phyloP scores from a whole-genome alignment of 2,888 invertebrate species.

The Parnassius apollo region DNA sequence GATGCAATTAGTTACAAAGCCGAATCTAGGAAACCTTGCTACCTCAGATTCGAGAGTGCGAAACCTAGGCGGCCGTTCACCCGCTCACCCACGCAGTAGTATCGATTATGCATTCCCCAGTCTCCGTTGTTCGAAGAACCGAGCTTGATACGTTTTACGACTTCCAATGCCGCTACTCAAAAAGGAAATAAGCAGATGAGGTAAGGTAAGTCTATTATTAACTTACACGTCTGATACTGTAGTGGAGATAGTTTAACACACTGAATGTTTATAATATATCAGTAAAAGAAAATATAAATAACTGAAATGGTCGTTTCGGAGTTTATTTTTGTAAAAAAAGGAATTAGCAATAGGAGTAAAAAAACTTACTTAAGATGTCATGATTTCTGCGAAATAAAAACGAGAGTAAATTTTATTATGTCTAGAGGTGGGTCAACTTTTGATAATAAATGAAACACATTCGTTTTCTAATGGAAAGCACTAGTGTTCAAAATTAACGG shows the following conservation, averaged over 20 bases:
- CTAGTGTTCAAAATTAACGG: no score
- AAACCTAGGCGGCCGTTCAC: slow-evolving; percentile 45
- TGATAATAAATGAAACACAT: no score
- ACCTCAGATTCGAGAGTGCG: slow-evolving; percentile 33
- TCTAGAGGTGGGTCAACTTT: no score
- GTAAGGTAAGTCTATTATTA: background rate
- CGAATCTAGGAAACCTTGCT: slow-evolving; percentile 6
- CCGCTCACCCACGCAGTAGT: slow-evolving; percentile 47
- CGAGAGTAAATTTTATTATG: no score
- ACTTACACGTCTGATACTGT: background rate
- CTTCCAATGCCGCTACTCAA: background rate
- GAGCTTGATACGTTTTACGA: slow-evolving; percentile 15
- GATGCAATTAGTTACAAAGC: no score
- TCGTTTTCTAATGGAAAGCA: no score
- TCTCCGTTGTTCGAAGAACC: slow-evolving; percentile 22
- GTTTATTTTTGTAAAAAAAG: no score
- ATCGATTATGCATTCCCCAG: slow-evolving; percentile 40
- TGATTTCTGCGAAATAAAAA: no score
- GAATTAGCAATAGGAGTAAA: no score
- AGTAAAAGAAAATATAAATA: no score
- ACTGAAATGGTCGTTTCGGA: no score
- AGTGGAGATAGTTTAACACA: background rate
- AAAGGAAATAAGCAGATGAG: background rate
- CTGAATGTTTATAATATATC: background rate
- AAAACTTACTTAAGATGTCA: no score